These are phyloP conservation scores for Malurus melanocephalus DNA, from an alignment of 2,113 vertebrate species.

Conservation along the genomic window DNA sequence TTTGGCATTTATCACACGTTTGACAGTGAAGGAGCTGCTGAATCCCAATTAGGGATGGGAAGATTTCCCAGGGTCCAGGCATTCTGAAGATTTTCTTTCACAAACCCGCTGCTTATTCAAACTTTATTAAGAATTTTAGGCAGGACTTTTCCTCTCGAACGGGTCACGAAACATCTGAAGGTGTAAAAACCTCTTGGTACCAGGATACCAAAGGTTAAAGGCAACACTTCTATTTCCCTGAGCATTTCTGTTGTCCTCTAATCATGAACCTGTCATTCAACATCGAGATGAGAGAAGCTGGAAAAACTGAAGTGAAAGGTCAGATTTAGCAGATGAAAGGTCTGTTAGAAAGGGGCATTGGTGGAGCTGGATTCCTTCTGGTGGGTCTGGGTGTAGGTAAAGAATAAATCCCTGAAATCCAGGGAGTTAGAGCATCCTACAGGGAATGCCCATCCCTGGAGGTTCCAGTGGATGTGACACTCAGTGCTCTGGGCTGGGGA, in stretches of 20 bases:
- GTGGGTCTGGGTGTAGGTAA: background rate
- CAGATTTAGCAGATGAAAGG: background rate
- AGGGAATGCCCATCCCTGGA: background rate
- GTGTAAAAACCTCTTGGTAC: background rate
- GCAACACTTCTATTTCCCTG: background rate
- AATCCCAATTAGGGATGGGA: slow-evolving; percentile 36
- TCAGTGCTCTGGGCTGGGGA: background rate
- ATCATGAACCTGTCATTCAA: slow-evolving; percentile 38
- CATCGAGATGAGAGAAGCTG: background rate
- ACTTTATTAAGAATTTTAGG: slow-evolving; percentile 9
- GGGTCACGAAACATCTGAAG: background rate
- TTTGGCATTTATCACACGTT: slow-evolving; percentile 41
- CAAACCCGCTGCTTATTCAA: background rate
- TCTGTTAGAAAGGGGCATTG: background rate
- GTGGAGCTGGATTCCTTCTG: background rate
- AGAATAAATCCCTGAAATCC: background rate
- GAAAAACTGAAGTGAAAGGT: slow-evolving; percentile 40
- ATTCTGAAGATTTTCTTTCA: background rate
- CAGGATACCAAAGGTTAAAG: background rate
- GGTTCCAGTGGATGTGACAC: background rate
- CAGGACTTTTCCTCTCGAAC: background rate
- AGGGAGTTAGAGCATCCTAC: background rate
- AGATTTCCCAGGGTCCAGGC: background rate
- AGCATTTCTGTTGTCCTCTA: slow-evolving; percentile 18
- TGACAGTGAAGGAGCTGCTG: slow-evolving; percentile 4